Conservation (phyloP, 2,113 vertebrate genomes). For the Tachycineta bicolor region DNA sequence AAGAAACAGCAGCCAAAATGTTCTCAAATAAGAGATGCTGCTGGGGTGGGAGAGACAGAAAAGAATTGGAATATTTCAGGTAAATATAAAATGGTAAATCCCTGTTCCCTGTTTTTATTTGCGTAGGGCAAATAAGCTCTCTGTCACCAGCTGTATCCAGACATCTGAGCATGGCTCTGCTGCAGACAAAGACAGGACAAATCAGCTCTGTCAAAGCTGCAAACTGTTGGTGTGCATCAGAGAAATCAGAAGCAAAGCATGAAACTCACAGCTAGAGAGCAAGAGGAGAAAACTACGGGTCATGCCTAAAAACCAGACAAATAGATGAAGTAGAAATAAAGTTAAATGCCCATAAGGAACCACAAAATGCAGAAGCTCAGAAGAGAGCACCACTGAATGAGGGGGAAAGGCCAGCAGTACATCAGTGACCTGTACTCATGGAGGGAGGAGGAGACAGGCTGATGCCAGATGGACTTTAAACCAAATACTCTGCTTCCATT, state of each 20-base stretch:
- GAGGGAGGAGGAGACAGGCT: neutral
- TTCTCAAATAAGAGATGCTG: neutral
- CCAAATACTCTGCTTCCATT: neutral
- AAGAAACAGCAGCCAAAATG: conserved; percentile 28
- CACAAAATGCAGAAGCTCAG: neutral
- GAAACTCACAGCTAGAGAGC: neutral
- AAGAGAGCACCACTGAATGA: neutral
- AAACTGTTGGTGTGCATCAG: neutral
- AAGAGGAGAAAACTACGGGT: neutral
- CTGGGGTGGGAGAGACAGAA: neutral
- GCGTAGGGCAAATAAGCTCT: neutral
- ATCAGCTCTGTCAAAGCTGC: neutral
- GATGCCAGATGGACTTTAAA: neutral
- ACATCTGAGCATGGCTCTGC: neutral
- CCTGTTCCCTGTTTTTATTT: neutral
- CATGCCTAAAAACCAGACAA: neutral
- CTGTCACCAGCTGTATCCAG: neutral
- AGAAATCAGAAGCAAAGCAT: neutral
- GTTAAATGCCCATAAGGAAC: neutral
- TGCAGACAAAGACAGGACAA: neutral
- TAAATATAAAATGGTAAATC: neutral
- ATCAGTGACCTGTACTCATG: neutral
- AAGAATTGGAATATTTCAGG: neutral
- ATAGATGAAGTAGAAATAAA: neutral
- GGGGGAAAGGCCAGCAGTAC: neutral